Base-by-base conservation (phyloP, 2,888 invertebrate genomes). In the Baronia brevicornis region DNA sequence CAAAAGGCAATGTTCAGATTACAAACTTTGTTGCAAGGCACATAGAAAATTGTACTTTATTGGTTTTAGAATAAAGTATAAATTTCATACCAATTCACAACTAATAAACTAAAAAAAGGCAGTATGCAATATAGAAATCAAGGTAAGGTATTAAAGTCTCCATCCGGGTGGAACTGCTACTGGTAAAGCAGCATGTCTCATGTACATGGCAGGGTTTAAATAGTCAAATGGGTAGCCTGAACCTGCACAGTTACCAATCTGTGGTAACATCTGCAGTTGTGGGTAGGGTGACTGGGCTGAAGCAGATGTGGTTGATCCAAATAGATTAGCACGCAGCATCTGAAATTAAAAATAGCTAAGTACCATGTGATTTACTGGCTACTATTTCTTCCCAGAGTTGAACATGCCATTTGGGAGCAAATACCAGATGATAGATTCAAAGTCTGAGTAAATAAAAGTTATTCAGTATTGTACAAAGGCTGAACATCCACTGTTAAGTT, bases 221-320 rank as follows among this genome's bases (percentile, higher is more conserved):
- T 65, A 71, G 22, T 72, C 67, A n/a, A 60, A 78, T 0, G 64
- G 56, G 2, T 67, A 14, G 3, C 48, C 49, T 1, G 69, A 35
- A 31, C 63, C n/a, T n/a, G n/a, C n/a, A n/a, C n/a, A n/a, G n/a
- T n/a, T n/a, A n/a, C n/a, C n/a, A n/a, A n/a, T n/a, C n/a, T n/a
- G n/a, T n/a, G n/a, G n/a, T n/a, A n/a, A n/a, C 69, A 34, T 33
- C 56, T 0, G 51, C 58, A 38, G 72, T 44, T 0, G 57, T 51
- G 0, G 58, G 56, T 64, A 74, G 3, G 69, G 24, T 0, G 60
- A 58, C 4, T 53, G 58, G 2, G 60, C 36, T 0, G 59, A 48
- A 0, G 53, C 36, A 0, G 50, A 46, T 1, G 60, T 37, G 0
- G 71, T 47, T 11, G 57, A 60, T 38, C 67, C 68, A 8, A 67